Conservation (phyloP, 2,888 invertebrate species). For the Pristionchus exspectatus region DNA sequence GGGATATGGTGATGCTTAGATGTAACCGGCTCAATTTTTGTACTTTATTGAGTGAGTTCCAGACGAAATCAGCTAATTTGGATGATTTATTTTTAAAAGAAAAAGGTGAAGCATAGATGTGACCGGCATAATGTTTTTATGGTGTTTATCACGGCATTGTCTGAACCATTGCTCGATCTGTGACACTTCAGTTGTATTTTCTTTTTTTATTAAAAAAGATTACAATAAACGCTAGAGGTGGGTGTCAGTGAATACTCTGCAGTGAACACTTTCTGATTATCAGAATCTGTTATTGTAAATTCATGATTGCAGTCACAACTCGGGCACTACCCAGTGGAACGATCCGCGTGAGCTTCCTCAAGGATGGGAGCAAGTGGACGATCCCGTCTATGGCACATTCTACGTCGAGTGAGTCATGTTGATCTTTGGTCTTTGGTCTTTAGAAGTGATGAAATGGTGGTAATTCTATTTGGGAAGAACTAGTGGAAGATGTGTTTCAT, state of each 20-base stretch:
- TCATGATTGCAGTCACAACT: slow-evolving; percentile 87
- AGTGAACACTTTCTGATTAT: background rate
- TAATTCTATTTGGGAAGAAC: too few relatives aligned
- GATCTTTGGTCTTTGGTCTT: slow-evolving; percentile 14
- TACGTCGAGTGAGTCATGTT: slow-evolving; percentile 88
- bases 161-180: too few relatives aligned
- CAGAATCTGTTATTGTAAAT: background rate
- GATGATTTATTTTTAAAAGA: background rate
- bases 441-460: background rate
- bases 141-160: too few relatives aligned
- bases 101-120: background rate
- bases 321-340: slow-evolving; percentile 97
- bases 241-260: background rate
- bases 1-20: background rate
- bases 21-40: background rate
- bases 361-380: slow-evolving; percentile 98
- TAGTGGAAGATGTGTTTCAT: too few relatives aligned
- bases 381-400: slow-evolving; percentile 96
- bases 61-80: background rate
- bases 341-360: slow-evolving; percentile 94
- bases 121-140: background rate
- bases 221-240: too few relatives aligned
- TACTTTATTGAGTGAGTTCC: too few relatives aligned
- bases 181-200: too few relatives aligned
- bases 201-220: too few relatives aligned